Percentiles rank a stretch among this genome's conserved stretches.
Conservation (phyloP, 2,797 vertebrate species). For the Rachycentron canadum region DNA sequence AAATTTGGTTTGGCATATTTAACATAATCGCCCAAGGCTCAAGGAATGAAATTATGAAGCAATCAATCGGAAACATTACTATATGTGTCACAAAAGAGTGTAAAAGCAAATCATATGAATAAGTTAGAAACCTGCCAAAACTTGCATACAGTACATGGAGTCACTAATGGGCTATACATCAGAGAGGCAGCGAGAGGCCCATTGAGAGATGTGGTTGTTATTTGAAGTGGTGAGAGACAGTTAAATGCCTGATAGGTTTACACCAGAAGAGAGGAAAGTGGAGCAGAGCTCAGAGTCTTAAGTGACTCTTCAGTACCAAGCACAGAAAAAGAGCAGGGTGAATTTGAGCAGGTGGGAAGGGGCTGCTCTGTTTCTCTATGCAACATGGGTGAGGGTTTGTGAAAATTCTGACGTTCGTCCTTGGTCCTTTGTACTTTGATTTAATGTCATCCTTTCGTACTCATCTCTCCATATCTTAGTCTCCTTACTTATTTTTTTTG, state of each 20-base stretch:
- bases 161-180: constrained; percentile 54
- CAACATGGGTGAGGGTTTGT: constrained; percentile 20
- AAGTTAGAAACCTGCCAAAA: constrained; percentile 52
- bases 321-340: constrained; percentile 25
- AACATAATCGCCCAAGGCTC: constrained; percentile 41
- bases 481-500: not conserved
- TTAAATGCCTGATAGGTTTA: constrained; percentile 58
- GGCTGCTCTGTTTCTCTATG: constrained; percentile 22
- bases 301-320: constrained; percentile 63
- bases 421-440: not conserved
- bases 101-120: constrained; percentile 59
- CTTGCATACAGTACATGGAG: constrained; percentile 37
- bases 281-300: constrained; percentile 40
- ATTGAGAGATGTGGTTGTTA: constrained; percentile 39
- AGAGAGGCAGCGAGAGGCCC: constrained; percentile 38
- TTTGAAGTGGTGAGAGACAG: constrained; percentile 64
- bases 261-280: constrained; percentile 57
- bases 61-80: constrained; percentile 36
- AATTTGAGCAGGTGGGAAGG: constrained; percentile 30
- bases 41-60: constrained; percentile 42
- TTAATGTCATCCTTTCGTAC: not conserved
- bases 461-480: not conserved
- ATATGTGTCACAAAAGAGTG: constrained; percentile 31
- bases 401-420: constrained; percentile 8
- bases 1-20: constrained; percentile 54